These are phyloP conservation scores for Dicranocentrus wangi DNA, from an alignment of 2,888 invertebrate genomes.

Conservation along the genomic window DNA sequence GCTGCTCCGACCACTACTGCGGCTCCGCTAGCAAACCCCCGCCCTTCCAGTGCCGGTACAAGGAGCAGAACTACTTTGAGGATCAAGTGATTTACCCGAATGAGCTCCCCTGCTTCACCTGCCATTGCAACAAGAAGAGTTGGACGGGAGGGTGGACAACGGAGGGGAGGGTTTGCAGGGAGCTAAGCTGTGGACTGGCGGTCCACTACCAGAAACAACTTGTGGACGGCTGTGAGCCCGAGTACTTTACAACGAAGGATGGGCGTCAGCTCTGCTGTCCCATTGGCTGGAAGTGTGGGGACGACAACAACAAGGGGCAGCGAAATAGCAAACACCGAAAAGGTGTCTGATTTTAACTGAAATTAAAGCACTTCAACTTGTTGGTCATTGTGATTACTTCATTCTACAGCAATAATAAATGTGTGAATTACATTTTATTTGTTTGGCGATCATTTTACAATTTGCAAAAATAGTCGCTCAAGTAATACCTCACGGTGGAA, in stretches of 20 bases:
- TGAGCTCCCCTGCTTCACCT: slow-evolving; percentile 68
- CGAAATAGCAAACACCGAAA: not conserved
- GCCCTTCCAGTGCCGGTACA: no score
- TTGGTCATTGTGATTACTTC: no score
- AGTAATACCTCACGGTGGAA: no score
- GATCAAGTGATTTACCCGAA: slow-evolving; percentile 69
- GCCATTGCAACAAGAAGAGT: slow-evolving; percentile 59
- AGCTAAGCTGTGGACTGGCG: slow-evolving; percentile 69
- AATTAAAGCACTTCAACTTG: no score
- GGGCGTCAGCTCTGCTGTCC: slow-evolving; percentile 70
- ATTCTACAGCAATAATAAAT: no score
- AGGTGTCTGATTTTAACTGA: no score
- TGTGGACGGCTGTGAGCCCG: slow-evolving; percentile 66
- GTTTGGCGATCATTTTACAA: no score
- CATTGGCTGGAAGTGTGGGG: slow-evolving; percentile 68
- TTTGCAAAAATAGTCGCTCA: no score
- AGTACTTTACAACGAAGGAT: slow-evolving; percentile 63
- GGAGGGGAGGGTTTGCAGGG: slow-evolving; percentile 64
- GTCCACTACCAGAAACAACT: slow-evolving; percentile 66
- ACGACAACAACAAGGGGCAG: not conserved
- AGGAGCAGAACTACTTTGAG: slow-evolving; percentile 65
- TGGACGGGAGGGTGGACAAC: slow-evolving; percentile 56
- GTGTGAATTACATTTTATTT: no score
- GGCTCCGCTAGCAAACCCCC: no score
- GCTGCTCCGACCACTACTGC: slow-evolving; percentile 65